Conservation (phyloP, 1,140 invertebrate genomes). For the Mercenaria mercenaria region DNA sequence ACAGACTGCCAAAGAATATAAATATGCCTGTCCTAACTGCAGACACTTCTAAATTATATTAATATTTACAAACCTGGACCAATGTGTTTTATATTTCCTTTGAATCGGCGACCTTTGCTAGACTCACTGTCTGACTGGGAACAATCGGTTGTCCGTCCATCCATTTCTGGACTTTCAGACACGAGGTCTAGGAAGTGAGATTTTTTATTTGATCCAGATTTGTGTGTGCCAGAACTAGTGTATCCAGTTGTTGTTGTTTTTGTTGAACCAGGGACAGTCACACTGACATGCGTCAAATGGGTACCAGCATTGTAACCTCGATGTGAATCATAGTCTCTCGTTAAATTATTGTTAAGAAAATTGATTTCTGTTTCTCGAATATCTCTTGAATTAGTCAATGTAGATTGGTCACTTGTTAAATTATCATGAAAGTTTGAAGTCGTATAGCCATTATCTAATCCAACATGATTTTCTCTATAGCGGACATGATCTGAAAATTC, state of each 20-base stretch:
- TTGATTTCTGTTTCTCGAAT: slow-evolving; percentile 64
- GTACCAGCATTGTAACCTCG: background rate
- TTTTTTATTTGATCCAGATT: slow-evolving; percentile 28
- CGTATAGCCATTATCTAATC: slow-evolving; percentile 43
- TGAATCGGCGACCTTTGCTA: slow-evolving; percentile 18
- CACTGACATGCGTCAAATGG: slow-evolving; percentile 58
- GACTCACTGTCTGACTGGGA: slow-evolving; percentile 59
- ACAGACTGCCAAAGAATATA: too few relatives aligned
- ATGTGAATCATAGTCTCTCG: slow-evolving; percentile 4
- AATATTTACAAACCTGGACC: slow-evolving; percentile 41
- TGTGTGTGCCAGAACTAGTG: background rate
- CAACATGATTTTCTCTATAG: background rate
- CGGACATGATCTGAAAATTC: slow-evolving; percentile 53
- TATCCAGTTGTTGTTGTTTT: background rate
- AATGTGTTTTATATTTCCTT: slow-evolving; percentile 46
- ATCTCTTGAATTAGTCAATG: slow-evolving; percentile 57
- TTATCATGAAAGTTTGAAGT: slow-evolving; percentile 1
- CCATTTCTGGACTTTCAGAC: slow-evolving; percentile 38
- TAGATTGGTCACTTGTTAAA: slow-evolving; percentile 52
- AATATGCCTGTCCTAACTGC: too few relatives aligned
- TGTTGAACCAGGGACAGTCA: slow-evolving; percentile 28
- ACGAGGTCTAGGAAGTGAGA: slow-evolving; percentile 52
- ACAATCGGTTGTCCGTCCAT: slow-evolving; percentile 34
- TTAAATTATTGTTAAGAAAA: slow-evolving; percentile 64
- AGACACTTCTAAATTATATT: too few relatives aligned